These are phyloP conservation scores for Choristoneura rosaceana DNA, from an alignment of 2,888 invertebrate genomes.

Conservation along the genomic window DNA sequence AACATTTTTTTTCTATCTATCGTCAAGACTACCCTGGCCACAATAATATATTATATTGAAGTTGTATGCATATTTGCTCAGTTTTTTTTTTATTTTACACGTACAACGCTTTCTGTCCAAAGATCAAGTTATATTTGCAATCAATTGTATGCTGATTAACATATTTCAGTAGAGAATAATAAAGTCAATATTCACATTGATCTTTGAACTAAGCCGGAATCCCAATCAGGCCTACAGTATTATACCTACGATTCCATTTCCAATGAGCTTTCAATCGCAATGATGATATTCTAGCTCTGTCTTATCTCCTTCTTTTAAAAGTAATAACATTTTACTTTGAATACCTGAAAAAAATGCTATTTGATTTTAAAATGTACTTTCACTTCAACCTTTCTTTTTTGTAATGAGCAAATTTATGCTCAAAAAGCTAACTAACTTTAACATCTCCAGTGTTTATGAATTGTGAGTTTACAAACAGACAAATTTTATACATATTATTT, in stretches of 20 bases:
- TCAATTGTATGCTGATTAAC: background rate
- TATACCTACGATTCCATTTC: too few relatives aligned
- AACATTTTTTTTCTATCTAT: background rate
- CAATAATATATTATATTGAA: background rate
- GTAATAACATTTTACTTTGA: background rate
- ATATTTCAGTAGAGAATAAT: background rate
- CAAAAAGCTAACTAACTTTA: too few relatives aligned
- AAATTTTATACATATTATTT: too few relatives aligned
- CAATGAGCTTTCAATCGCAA: background rate
- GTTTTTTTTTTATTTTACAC: background rate
- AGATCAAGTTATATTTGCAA: background rate
- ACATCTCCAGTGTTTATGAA: background rate
- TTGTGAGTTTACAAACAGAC: background rate
- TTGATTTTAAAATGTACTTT: background rate
- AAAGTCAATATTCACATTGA: background rate
- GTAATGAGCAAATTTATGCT: background rate
- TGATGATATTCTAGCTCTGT: background rate
- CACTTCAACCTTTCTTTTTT: constrained; percentile 10
- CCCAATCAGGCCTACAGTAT: background rate
- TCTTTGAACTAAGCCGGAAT: background rate
- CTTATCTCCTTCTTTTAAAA: background rate
- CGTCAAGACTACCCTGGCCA: background rate
- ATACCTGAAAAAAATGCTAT: background rate
- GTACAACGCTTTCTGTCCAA: background rate
- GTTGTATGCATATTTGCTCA: background rate